These are phyloP conservation scores for Odontamblyopus lacepedii DNA, from an alignment of 2,797 vertebrate species.

Conservation along the genomic window DNA sequence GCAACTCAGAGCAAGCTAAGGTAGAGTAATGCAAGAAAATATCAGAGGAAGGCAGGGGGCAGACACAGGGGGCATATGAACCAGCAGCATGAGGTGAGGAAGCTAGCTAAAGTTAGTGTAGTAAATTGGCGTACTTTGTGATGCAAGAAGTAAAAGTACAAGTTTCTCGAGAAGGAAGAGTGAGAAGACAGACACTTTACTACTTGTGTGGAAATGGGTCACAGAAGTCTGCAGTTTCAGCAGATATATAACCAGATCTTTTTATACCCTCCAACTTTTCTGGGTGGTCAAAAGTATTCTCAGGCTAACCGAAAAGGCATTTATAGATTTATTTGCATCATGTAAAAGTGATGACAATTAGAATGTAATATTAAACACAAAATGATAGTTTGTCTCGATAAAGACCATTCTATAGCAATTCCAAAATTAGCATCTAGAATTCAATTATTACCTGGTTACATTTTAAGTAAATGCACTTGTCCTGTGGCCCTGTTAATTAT, in stretches of 20 bases:
- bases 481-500: too few relatives aligned
- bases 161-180: not conserved
- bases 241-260: not conserved
- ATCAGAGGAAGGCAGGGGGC: constrained; percentile 14
- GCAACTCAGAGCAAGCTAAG: constrained; percentile 16
- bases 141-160: constrained; percentile 7
- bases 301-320: not conserved
- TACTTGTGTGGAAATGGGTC: not conserved
- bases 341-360: too few relatives aligned
- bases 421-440: too few relatives aligned
- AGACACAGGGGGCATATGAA: not conserved
- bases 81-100: not conserved
- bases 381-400: too few relatives aligned
- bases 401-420: too few relatives aligned
- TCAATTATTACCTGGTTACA: too few relatives aligned
- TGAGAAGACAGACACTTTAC: not conserved
- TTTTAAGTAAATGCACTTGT: too few relatives aligned
- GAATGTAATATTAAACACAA: too few relatives aligned
- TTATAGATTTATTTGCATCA: too few relatives aligned
- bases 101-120: not conserved
- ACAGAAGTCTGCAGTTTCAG: not conserved
- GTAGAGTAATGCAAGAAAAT: constrained; percentile 12
- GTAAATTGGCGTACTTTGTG: not conserved
- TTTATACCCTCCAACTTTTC: not conserved
- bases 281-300: not conserved